phyloP scores from a whole-genome alignment of 1,140 invertebrate species.

The Microplitis mediator region DNA sequence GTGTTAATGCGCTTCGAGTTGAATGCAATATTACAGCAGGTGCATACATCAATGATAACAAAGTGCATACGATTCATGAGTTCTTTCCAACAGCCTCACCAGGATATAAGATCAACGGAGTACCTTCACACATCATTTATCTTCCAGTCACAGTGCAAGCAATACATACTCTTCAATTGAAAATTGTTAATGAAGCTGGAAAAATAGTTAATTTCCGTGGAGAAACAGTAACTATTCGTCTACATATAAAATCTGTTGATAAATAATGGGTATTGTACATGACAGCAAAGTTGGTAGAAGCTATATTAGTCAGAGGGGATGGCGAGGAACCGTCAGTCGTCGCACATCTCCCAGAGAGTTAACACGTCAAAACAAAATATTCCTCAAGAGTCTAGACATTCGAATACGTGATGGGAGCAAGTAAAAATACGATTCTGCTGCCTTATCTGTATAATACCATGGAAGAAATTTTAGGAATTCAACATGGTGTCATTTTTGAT shows the following conservation, averaged over 20 bases:
- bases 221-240: background rate
- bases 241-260: no score
- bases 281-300: background rate
- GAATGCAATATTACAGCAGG: constrained; percentile 20
- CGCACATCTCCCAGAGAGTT: background rate
- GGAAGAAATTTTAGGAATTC: constrained; percentile 34
- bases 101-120: constrained; percentile 15
- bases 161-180: background rate
- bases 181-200: constrained; percentile 2
- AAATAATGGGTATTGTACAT: constrained; percentile 2
- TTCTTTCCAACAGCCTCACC: background rate
- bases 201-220: constrained; percentile 2
- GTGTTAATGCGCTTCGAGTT: background rate
- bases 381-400: background rate
- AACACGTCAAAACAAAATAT: background rate
- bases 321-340: background rate
- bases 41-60: background rate
- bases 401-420: background rate
- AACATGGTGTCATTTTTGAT: constrained; percentile 32
- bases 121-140: constrained; percentile 3
- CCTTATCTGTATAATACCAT: constrained; percentile 16
- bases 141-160: background rate
- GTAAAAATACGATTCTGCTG: background rate
- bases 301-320: background rate
- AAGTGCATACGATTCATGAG: constrained; percentile 1